A percentile compares a stretch with the other conserved stretches of the same genome.
Evolutionary conservation across 2,888 invertebrate species (phyloP).

Genomic region (Notodonta ziczac): DNA sequence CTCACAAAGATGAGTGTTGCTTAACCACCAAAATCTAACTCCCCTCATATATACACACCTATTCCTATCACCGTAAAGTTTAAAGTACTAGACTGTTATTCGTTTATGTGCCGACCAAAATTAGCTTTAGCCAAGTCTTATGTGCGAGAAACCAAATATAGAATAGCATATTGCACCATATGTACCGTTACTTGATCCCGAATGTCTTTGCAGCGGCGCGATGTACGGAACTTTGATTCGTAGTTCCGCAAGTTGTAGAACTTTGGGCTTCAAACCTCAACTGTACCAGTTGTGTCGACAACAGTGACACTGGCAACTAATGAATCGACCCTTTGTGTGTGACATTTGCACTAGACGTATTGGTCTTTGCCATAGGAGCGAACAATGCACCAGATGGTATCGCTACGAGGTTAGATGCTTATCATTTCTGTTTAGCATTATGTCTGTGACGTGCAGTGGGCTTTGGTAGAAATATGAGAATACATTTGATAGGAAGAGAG

Average conservation of each 20-base stretch:
- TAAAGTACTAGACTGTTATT: background rate
- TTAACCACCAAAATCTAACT: conserved; percentile 14
- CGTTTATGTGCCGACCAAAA: conserved; percentile 27
- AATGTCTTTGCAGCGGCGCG: conserved; percentile 21
- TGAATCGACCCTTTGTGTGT: background rate
- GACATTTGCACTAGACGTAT: background rate
- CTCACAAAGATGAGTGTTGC: conserved; percentile 21
- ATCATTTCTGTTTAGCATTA: background rate
- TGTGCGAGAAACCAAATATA: conserved; percentile 37
- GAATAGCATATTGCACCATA: conserved; percentile 43
- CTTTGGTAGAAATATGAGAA: background rate
- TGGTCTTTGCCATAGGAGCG: background rate
- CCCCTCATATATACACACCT: background rate
- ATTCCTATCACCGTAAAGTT: background rate
- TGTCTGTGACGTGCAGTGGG: background rate
- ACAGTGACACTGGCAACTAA: background rate
- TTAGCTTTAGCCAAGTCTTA: conserved; percentile 23
- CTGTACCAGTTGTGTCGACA: background rate
- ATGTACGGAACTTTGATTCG: background rate
- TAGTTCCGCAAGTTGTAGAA: conserved; percentile 3
- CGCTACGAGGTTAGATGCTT: background rate
- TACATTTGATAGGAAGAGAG: no score
- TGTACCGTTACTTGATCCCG: conserved; percentile 35
- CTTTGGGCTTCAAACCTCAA: background rate
- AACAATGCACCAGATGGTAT: background rate